These are phyloP conservation scores for Tragelaphus buxtoni DNA, from an alignment of 2,113 vertebrate genomes.

Conservation along the genomic window DNA sequence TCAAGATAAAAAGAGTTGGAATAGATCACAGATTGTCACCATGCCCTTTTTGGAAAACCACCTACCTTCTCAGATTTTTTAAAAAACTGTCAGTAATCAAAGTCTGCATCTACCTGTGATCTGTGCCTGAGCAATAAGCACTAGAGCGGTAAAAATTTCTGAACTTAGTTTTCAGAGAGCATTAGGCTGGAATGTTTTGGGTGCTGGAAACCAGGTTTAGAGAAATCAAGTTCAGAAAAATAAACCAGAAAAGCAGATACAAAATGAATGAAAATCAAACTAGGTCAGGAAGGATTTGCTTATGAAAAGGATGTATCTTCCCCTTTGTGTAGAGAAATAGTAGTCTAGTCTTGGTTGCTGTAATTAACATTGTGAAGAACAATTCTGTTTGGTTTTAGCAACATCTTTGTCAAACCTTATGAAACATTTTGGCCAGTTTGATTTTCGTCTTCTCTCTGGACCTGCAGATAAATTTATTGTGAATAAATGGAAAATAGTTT, in stretches of 20 bases:
- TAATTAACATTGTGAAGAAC: background rate
- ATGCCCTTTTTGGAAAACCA: background rate
- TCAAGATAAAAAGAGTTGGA: background rate
- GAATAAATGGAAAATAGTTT: conserved; percentile 62
- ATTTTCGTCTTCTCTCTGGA: conserved; percentile 23
- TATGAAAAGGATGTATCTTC: background rate
- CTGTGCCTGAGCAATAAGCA: background rate
- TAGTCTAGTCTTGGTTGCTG: background rate
- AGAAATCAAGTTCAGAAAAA: conserved; percentile 6
- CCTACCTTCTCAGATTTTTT: background rate
- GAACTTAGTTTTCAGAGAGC: background rate
- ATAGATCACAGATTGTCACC: background rate
- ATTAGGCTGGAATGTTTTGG: background rate
- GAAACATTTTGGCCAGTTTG: background rate
- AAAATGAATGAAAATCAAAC: background rate
- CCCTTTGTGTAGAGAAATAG: background rate
- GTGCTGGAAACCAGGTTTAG: background rate
- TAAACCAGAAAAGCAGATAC: background rate
- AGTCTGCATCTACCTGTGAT: background rate
- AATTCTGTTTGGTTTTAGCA: background rate
- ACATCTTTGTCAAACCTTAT: background rate
- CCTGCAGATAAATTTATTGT: conserved; percentile 33
- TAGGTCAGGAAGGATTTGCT: background rate
- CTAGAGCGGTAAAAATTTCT: background rate
- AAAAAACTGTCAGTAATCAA: background rate